phyloP scores from a whole-genome alignment of 1,140 invertebrate species.

The Lordiphosa clarofinis region DNA sequence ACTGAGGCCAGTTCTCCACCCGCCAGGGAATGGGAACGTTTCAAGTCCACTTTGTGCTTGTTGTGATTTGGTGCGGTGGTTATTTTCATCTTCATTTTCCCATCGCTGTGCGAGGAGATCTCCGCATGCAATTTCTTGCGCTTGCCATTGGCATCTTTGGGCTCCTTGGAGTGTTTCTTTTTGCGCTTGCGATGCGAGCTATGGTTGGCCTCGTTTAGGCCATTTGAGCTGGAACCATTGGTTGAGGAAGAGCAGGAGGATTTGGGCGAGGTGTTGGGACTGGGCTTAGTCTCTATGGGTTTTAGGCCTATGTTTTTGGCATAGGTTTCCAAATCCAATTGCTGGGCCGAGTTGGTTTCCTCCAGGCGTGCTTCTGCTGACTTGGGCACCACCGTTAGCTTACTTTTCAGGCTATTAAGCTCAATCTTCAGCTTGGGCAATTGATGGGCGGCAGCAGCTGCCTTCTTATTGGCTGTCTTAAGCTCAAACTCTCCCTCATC shows the following conservation, averaged over 20 bases:
- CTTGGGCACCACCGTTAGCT: constrained; percentile 51
- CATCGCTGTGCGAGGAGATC: constrained; percentile 71
- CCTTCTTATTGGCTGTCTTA: constrained; percentile 71
- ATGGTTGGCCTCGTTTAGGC: constrained; percentile 17
- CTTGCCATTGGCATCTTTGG: constrained; percentile 70
- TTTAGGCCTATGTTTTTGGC: constrained; percentile 77
- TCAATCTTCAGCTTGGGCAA: constrained; percentile 76
- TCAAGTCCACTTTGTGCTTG: constrained; percentile 61
- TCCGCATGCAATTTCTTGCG: constrained; percentile 72
- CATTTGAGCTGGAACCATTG: constrained; percentile 50
- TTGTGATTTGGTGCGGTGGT: constrained; percentile 48
- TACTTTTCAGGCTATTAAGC: constrained; percentile 60
- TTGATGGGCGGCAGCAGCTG: constrained; percentile 14
- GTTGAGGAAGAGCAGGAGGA: constrained; percentile 67
- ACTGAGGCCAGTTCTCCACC: constrained; percentile 46
- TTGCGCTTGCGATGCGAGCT: constrained; percentile 78
- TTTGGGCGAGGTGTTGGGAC: constrained; percentile 71
- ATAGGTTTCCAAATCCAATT: constrained; percentile 72
- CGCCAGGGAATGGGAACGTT: constrained; percentile 53
- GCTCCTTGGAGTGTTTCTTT: constrained; percentile 78
- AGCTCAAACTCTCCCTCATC: constrained; percentile 66
- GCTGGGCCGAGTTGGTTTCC: constrained; percentile 27
- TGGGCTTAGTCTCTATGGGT: constrained; percentile 68
- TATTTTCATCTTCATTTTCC: constrained; percentile 78
- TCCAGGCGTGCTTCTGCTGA: constrained; percentile 58